Evolutionary conservation across 2,888 invertebrate species (phyloP).

Genomic region (Caenorhabditis imperialis): DNA sequence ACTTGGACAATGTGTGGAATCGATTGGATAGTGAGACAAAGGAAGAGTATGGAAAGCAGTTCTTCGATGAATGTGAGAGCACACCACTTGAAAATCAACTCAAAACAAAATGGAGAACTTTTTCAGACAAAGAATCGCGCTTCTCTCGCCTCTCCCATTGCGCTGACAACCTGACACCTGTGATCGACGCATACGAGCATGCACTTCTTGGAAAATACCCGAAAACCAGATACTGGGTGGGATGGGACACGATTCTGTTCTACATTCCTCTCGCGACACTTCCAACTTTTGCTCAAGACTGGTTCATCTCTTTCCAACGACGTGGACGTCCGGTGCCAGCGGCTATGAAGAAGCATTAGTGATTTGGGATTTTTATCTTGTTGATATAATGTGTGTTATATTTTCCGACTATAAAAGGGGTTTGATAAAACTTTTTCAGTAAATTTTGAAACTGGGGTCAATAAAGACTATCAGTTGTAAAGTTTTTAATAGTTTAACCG

Average conservation of each 20-base stretch:
- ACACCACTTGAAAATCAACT: no score
- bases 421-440: no score
- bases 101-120: no score
- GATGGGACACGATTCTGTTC: slow-evolving; percentile 64
- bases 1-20: slow-evolving; percentile 61
- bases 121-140: slow-evolving; percentile 60
- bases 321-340: slow-evolving; percentile 56
- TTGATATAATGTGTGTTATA: slow-evolving; percentile 2
- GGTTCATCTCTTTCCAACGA: slow-evolving; percentile 59
- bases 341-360: slow-evolving; percentile 32
- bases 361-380: neutral
- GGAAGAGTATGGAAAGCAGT: slow-evolving; percentile 59
- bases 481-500: neutral
- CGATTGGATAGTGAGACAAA: slow-evolving; percentile 52
- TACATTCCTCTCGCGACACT: slow-evolving; percentile 67
- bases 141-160: slow-evolving; percentile 65
- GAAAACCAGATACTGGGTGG: slow-evolving; percentile 66
- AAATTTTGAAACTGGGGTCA: neutral
- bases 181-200: slow-evolving; percentile 63
- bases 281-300: slow-evolving; percentile 65
- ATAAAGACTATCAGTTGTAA: neutral
- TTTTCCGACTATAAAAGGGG: no score
- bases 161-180: slow-evolving; percentile 57
- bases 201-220: slow-evolving; percentile 61
- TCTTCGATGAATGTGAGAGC: slow-evolving; percentile 58